These are phyloP conservation scores for Danaus chrysippus DNA, from an alignment of 2,888 invertebrate genomes.

Conservation along the genomic window DNA sequence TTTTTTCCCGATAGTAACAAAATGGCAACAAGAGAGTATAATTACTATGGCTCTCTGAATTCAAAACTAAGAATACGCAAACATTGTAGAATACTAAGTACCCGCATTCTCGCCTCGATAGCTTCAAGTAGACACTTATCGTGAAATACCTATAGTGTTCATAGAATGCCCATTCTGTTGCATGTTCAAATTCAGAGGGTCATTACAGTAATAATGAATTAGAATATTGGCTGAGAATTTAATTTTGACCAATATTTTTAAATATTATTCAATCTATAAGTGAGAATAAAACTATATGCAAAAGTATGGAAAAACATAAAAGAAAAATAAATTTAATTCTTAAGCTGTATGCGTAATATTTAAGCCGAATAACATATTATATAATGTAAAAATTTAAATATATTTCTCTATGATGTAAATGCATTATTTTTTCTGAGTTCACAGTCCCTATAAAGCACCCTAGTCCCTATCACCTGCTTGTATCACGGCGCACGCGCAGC, in stretches of 20 bases:
- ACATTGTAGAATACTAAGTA: conserved; percentile 32
- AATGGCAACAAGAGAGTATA: conserved; percentile 29
- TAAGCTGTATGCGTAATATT: too few relatives aligned
- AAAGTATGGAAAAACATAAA: too few relatives aligned
- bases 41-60: conserved; percentile 28
- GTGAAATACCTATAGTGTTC: conserved; percentile 25
- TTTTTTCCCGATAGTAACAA: conserved; percentile 13
- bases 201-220: neutral
- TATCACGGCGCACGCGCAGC: conserved; percentile 21
- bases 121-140: conserved; percentile 25
- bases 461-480: conserved; percentile 20
- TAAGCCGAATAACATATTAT: too few relatives aligned
- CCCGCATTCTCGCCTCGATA: conserved; percentile 33
- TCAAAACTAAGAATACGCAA: conserved; percentile 21
- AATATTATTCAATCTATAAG: too few relatives aligned
- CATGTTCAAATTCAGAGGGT: neutral
- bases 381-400: too few relatives aligned
- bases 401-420: too few relatives aligned
- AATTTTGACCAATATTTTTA: too few relatives aligned
- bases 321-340: too few relatives aligned
- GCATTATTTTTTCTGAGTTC: conserved; percentile 4
- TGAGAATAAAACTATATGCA: too few relatives aligned
- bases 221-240: neutral
- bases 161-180: conserved; percentile 20
- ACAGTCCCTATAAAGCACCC: conserved; percentile 18